phyloP scores from a whole-genome alignment of 2,113 vertebrate species.

The Thalassarche chlororhynchos region DNA sequence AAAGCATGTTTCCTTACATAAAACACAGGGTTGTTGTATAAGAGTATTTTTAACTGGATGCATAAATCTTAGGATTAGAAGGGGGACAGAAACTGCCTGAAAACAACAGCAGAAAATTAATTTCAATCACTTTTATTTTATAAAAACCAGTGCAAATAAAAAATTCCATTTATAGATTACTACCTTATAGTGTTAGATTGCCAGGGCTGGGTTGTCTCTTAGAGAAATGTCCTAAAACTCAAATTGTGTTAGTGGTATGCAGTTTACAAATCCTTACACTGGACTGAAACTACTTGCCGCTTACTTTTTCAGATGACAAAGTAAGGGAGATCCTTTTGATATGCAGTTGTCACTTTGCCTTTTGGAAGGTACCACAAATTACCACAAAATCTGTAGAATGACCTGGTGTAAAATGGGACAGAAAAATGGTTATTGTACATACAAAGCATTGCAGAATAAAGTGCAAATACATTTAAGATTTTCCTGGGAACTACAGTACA shows the following conservation, averaged over 20 bases:
- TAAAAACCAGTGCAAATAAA: neutral
- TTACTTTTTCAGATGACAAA: slow-evolving; percentile 81
- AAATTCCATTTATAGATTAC: neutral
- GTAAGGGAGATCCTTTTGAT: slow-evolving; percentile 79
- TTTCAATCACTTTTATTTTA: neutral
- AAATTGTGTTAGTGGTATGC: neutral
- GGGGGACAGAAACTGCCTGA: neutral
- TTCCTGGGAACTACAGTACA: neutral
- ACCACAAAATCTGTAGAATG: slow-evolving; percentile 84
- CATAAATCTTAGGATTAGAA: neutral
- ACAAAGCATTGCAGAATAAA: neutral
- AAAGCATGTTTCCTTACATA: neutral
- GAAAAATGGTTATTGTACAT: neutral
- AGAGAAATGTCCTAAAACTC: neutral
- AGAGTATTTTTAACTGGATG: neutral
- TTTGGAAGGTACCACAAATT: slow-evolving; percentile 74
- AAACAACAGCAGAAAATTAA: neutral
- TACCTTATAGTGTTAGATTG: neutral
- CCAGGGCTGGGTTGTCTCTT: neutral
- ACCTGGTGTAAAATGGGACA: slow-evolving; percentile 52
- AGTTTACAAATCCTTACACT: neutral
- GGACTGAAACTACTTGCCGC: neutral
- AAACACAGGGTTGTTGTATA: neutral
- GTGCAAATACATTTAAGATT: neutral
- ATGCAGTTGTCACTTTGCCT: slow-evolving; percentile 80